Evolutionary conservation across 2,113 vertebrate genomes (phyloP).

Genomic region (Sapajus apella): DNA sequence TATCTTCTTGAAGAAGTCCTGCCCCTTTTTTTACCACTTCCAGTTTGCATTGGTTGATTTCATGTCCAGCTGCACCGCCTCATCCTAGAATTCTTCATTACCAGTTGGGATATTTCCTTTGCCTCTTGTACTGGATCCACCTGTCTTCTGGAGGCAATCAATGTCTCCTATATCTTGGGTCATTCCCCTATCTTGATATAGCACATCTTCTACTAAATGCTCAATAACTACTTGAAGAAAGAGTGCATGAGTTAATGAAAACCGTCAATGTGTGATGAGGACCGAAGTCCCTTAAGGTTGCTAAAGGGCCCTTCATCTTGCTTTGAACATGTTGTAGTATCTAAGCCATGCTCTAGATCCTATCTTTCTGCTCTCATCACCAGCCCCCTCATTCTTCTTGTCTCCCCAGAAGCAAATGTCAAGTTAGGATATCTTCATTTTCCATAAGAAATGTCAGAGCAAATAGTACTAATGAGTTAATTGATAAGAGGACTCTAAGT

Average conservation of each 20-base stretch:
- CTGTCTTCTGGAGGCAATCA: background rate
- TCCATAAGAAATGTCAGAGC: background rate
- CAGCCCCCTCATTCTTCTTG: background rate
- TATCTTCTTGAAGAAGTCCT: background rate
- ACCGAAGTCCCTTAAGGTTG: too few species aligned
- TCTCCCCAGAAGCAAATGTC: background rate
- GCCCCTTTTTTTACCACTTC: background rate
- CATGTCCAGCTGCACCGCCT: background rate
- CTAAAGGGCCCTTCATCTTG: background rate
- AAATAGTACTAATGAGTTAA: conserved; percentile 52
- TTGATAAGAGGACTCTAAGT: background rate
- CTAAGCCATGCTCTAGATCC: background rate
- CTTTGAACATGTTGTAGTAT: background rate
- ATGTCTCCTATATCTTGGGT: background rate
- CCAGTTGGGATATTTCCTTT: background rate
- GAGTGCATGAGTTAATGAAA: background rate
- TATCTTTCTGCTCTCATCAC: background rate
- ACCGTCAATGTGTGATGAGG: too few species aligned
- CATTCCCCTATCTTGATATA: background rate
- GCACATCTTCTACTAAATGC: background rate
- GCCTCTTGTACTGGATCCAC: background rate
- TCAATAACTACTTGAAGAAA: background rate
- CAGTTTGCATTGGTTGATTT: background rate
- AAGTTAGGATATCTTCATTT: background rate
- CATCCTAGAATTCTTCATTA: background rate